Base-by-base conservation (phyloP, 2,113 vertebrate genomes). In the Ameiurus melas region DNA sequence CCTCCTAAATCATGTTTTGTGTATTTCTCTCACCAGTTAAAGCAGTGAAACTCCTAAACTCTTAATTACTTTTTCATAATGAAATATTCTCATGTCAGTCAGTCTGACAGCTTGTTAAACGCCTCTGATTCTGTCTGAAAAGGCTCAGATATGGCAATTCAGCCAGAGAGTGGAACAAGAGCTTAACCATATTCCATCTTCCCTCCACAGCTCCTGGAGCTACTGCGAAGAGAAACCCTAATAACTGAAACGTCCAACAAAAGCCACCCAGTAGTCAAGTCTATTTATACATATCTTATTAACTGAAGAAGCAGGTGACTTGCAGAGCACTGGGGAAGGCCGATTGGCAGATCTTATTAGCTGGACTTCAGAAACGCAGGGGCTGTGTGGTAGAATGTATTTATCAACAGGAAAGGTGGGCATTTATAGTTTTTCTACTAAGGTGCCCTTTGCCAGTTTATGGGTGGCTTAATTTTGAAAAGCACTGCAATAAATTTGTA, bases 391-490 rank as follows among this genome's bases (percentile, higher is more conserved):
- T 47, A 70, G 83, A 78, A 81, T 81, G 66, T 39, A 80, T 79
- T 66, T 36, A 88, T 51, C 57, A 22, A 60, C 20, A 73, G 68
- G 2, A 62, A 13, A 60, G 75, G 86, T 81, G 84, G 87, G 85
- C 73, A 68, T 90, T 90, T 71, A 92, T 90, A 2, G 57, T 88
- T 53, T 83, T 91, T 80, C 68, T 66, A 22, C 66, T 51, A 13
- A 22, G 16, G 84, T 85, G 78, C 91, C 55, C 86, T 78, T 7
- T 85, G 30, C 17, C 89, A 60, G 87, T 80, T 51, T 86, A 90
- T 87, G 55, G 87, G 87, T 64, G 86, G 85, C 91, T 93, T 91
- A 51, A 92, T 93, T 93, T 92, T 78, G 51, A 92, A 55, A 25
- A 30, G 64, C 68, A 88, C 89, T 58, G 87, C 84, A 90, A 86